Base-by-base conservation (phyloP, 2,797 vertebrate species). In the Pelodytes ibericus region DNA sequence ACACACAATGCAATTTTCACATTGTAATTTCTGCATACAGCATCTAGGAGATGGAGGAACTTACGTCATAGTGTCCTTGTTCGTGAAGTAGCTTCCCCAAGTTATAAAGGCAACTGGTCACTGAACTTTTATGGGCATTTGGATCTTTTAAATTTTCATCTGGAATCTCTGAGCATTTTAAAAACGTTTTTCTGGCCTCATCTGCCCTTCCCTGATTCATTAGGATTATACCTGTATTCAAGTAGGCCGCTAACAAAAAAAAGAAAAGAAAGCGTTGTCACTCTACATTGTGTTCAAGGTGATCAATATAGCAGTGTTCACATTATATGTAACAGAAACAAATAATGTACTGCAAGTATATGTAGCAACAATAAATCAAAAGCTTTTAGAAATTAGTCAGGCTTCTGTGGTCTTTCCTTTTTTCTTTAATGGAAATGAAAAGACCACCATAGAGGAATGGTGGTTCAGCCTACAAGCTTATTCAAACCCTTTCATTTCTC, bases 111-210 rank as follows among this genome's bases (percentile, higher is more conserved):
- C 98, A 99, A 90, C 97, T 99, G 82, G 98, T 96, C 82, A 99
- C 98, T 0, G 98, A 99, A 89, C 95, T 99, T 88, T 96, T 97
- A 82, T 99, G 98, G 68, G 97, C 96, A 47, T 99, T 96, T 58
- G 98, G 98, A 85, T 99, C 98, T 89, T 99, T 99, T 56, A 99
- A 89, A 86, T 99, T 99, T 89, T 99, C 98, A 80, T 99, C 98
- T 0, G 98, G 94, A 81, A 99, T 99, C 76, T 99, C 96, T 0
- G 98, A 96, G 72, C 98, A 99, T 81, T 96, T 99, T 10, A 98
- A 83, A 72, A 99, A 99, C 0, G 95, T 98, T 39, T 90, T 92
- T 80, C 94, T 96, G 77, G 97, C 95, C 86, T 99, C 98, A 18
- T 99, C 97, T 1, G 91, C 88, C 68, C 91, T 95, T 36, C 95